phyloP scores from a whole-genome alignment of 1,140 invertebrate genomes.

The Lepidurus arcticus region DNA sequence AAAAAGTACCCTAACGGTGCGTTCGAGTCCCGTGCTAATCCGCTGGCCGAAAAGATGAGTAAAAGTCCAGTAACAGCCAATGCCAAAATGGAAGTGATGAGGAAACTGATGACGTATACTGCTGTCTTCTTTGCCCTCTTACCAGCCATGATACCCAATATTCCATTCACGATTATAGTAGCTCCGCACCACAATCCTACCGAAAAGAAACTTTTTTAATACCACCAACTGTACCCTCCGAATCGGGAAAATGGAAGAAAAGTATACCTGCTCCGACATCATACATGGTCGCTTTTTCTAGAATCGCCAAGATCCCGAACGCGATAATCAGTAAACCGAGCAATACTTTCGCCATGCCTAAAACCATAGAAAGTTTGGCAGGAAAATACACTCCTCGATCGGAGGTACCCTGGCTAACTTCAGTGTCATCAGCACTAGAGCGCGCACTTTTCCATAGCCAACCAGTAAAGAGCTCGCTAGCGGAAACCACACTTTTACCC shows the following conservation, averaged over 20 bases:
- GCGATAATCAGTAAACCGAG: slow-evolving; percentile 36
- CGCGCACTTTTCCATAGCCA: slow-evolving; percentile 13
- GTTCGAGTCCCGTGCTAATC: slow-evolving; percentile 38
- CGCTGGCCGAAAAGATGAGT: slow-evolving; percentile 40
- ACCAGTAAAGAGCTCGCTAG: not conserved
- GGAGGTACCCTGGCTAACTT: not conserved
- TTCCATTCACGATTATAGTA: slow-evolving; percentile 37
- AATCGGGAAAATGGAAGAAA: too few relatives aligned
- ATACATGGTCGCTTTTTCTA: slow-evolving; percentile 37
- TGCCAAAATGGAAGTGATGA: slow-evolving; percentile 36
- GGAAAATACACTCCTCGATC: slow-evolving; percentile 37
- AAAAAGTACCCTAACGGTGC: slow-evolving; percentile 38
- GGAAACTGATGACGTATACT: slow-evolving; percentile 37
- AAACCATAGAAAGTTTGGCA: slow-evolving; percentile 37
- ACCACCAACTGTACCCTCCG: too few relatives aligned
- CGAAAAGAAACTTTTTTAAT: not conserved
- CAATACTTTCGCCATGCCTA: slow-evolving; percentile 38
- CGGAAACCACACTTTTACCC: not conserved
- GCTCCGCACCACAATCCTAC: slow-evolving; percentile 38
- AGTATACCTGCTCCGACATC: slow-evolving; percentile 36
- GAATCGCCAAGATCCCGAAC: slow-evolving; percentile 36
- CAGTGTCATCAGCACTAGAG: slow-evolving; percentile 3
- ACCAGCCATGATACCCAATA: slow-evolving; percentile 37
- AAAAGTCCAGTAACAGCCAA: slow-evolving; percentile 39
- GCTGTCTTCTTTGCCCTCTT: slow-evolving; percentile 32